A percentile compares a stretch with the other conserved stretches of the same genome.
These are phyloP conservation scores for Xiphophorus hellerii DNA, from an alignment of 2,113 vertebrate genomes.

Conservation along the genomic window DNA sequence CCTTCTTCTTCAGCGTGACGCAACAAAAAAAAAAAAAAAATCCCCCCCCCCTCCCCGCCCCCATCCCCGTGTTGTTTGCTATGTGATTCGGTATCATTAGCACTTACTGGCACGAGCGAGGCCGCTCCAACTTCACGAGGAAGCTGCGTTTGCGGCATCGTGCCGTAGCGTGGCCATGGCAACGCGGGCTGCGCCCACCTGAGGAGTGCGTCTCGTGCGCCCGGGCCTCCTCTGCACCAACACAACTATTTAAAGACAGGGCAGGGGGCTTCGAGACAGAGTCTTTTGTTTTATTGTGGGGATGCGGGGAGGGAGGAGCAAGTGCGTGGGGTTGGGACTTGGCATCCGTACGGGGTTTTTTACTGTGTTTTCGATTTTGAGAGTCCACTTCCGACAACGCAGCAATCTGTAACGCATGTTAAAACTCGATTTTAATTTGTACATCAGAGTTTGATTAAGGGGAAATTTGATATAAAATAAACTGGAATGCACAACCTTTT, in stretches of 20 bases:
- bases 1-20: background rate
- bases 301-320: conserved; percentile 54
- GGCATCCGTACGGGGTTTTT: conserved; percentile 75
- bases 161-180: conserved; percentile 40
- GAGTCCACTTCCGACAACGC: conserved; percentile 71
- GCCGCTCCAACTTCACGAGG: conserved; percentile 30
- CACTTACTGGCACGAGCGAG: conserved; percentile 52
- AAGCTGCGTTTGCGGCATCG: conserved; percentile 52
- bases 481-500: conserved; percentile 86
- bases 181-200: conserved; percentile 37
- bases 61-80: conserved; percentile 55
- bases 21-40: background rate
- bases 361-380: conserved; percentile 74
- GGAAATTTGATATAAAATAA: conserved; percentile 87
- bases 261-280: conserved; percentile 18
- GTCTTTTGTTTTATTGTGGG: conserved; percentile 51
- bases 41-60: conserved; percentile 10
- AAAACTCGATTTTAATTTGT: conserved; percentile 85
- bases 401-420: conserved; percentile 82
- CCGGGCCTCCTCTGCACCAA: conserved; percentile 48
- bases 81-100: conserved; percentile 64
- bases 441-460: conserved; percentile 85
- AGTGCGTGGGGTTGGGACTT: conserved; percentile 45
- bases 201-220: conserved; percentile 25
- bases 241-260: conserved; percentile 47